Evolutionary conservation across 1,140 invertebrate species (phyloP), one percentile per base, ranked within the genome.

Genomic region (Oncopodura yosiiana): DNA sequence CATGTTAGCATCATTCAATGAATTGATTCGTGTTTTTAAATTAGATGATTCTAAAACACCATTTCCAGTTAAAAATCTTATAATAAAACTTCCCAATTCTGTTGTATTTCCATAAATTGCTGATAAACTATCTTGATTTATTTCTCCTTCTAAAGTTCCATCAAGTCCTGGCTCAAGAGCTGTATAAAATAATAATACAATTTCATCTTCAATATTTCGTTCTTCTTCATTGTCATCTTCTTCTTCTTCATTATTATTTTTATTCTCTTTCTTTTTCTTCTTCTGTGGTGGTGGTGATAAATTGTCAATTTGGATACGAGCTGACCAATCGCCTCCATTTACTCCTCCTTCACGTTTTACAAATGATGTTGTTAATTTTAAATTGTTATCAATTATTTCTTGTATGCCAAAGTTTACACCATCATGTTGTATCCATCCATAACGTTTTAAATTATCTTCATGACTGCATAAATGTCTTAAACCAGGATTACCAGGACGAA

Each of bases 391-490:
- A 14, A 80, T 69, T 51, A 98, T 88, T 63, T 87, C 78, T 71
- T 99, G 94, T 34, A 87, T 73, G 2, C 94, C 95, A 76, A 97
- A 98, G 42, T 78, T 83, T 23, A 77, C 74, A 0, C 94, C 94
- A 73, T 99, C 92, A 69, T 97, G 94, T 58, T 87, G 78, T 2
- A 82, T 69, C 94, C 94, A 99, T 0, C 85, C 84, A 70, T 82
- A 87, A 44, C 74, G 79, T 14, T 83, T 73, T 19, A 98, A 71
- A 62, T 81, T 77, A 69, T 97, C 91, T 46, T 81, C 78, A 69
- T 94, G 87, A 57, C 94, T 84, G 72, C 94, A 97, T 87, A 86
- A 94, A 69, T 97, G 93, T 42, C 92, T 83, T 29, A 87, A 77
- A 12, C 82, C 82, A 61, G 81, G 80, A 44, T 82, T 82, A 53